Evolutionary conservation across 2,113 vertebrate species (phyloP), one percentile per base, ranked within the genome.

Genomic region (Orientallactaga bullata): DNA sequence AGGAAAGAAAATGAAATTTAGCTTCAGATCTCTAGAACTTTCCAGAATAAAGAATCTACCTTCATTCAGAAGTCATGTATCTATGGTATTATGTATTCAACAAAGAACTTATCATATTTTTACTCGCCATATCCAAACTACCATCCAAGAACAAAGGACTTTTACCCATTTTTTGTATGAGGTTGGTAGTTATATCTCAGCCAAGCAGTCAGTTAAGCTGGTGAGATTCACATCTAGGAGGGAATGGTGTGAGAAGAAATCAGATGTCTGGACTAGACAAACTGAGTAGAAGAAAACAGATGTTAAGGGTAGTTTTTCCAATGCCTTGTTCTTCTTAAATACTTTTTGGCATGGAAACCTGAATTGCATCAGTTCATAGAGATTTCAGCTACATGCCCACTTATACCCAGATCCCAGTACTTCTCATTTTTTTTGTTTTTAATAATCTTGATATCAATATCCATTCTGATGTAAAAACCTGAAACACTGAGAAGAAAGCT

Each of bases 311-410:
- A n/a, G n/a, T n/a, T n/a, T n/a, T n/a, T n/a, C n/a, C n/a, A n/a
- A n/a, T n/a, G n/a, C n/a, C 35, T 30, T 28, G 9, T 20, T 65
- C 15, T 65, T 82, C 58, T 63, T 12, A 28, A 81, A 35, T 2
- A 4, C 8, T 12, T 58, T 71, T n/a, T 1, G n/a, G 4, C 1
- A 0, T 21, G 21, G 55, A 60, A 35, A n/a, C n/a, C n/a, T 35
- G 32, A n/a, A n/a, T n/a, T n/a, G n/a, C n/a, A n/a, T 60, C 60
- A 35, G 51, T 35, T 10, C 81, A 4, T 10, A 7, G 73, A 63
- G 9, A 26, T 35, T 89, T 51, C 35, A 24, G 47, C 6, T 60
- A 35, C 18, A 11, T 15, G 7, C 8, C 35, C 10, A 42, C 18
- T 16, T 8, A 35, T 20, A 4, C 26, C 26, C 28, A 35, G 24